Evolutionary conservation across 2,113 vertebrate genomes (phyloP).

Genomic region (Rhadina sibilatrix): DNA sequence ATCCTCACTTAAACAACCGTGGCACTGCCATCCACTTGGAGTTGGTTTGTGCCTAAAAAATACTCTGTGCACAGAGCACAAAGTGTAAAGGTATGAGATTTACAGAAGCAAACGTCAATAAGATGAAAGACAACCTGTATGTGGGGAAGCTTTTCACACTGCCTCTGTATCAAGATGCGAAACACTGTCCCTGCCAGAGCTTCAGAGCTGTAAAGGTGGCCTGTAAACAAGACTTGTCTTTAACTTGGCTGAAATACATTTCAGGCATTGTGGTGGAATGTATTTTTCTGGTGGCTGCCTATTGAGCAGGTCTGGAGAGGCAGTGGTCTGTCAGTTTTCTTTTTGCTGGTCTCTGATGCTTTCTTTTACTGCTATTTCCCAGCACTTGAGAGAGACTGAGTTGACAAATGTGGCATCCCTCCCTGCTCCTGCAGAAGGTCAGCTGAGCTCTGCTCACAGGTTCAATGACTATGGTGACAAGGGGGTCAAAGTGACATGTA

Average conservation of each 20-base stretch:
- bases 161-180: background rate
- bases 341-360: background rate
- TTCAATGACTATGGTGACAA: accelerated
- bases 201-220: background rate
- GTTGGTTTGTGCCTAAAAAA: background rate
- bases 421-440: background rate
- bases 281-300: background rate
- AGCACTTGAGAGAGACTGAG: background rate
- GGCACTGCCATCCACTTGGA: background rate
- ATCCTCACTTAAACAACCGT: background rate
- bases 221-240: background rate
- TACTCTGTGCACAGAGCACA: background rate
- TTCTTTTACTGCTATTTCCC: background rate
- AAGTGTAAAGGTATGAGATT: background rate
- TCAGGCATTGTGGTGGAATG: background rate
- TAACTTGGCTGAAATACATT: background rate
- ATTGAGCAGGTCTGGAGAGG: background rate
- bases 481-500: background rate
- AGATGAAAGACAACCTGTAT: background rate
- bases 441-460: accelerated
- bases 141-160: background rate
- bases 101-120: background rate
- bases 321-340: background rate
- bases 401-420: accelerated
- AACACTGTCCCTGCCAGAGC: background rate